Conservation (phyloP, 2,888 invertebrate genomes). For the Conomelus anceps region DNA sequence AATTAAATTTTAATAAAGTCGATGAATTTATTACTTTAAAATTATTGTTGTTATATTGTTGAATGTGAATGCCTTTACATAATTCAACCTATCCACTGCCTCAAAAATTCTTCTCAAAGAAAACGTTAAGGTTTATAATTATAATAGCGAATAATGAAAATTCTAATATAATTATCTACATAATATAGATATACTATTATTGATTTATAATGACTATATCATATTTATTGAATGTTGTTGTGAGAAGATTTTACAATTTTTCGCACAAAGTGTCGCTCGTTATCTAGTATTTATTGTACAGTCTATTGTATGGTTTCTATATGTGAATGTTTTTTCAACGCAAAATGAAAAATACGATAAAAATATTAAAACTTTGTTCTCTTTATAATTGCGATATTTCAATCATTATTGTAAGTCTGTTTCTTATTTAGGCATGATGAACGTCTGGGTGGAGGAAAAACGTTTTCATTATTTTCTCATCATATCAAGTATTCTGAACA, state of each 20-base stretch:
- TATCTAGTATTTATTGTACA: neutral
- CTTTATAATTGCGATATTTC: neutral
- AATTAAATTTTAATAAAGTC: neutral
- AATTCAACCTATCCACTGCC: constrained; percentile 11
- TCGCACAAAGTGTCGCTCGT: neutral
- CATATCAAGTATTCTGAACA: neutral
- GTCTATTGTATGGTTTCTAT: neutral
- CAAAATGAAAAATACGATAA: neutral
- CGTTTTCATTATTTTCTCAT: neutral
- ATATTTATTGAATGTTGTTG: neutral
- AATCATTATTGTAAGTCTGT: neutral
- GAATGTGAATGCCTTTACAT: constrained; percentile 1
- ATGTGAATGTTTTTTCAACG: neutral
- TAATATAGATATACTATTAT: neutral
- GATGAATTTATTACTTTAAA: neutral
- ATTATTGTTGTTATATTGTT: neutral
- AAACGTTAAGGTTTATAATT: neutral
- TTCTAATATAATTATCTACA: neutral
- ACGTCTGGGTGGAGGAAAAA: neutral
- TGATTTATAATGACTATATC: neutral
- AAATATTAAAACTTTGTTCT: neutral
- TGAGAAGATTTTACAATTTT: neutral
- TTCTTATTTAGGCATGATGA: neutral
- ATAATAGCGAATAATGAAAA: neutral
- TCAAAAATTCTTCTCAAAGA: neutral